Evolutionary conservation across 2,113 vertebrate species (phyloP), one percentile per base, ranked within the genome.

Genomic region (Eidolon helvum): DNA sequence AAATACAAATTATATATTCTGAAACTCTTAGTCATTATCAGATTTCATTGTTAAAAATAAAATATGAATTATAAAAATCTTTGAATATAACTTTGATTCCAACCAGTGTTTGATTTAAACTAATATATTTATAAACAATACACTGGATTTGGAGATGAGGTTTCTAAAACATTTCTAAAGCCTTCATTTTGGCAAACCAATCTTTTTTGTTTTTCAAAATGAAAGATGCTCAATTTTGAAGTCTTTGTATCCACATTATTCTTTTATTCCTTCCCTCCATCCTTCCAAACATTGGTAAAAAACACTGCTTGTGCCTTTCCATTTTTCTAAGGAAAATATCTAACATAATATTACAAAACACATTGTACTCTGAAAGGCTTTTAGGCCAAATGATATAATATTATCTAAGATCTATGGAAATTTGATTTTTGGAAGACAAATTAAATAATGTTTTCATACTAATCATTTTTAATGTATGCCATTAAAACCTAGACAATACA

Each of bases 401-500:
- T 68, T 71, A 91, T 43, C 24, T 95, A 85, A 66, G 14, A 89
- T 91, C 83, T 94, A 72, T 35, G 15, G 75, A 93, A 92, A 95
- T 89, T 89, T 80, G 65, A 91, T 95, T 85, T 94, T 78, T 91
- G 65, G 53, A 87, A 94, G 33, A 35, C 33, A 96, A 97, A 92
- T 96, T 93, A 96, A 91, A 65, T 94, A 90, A 92, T 63, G 21
- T 69, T 88, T 94, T 88, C 50, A 96, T 85, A 65, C 59, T 93
- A 87, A 95, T 77, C 19, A 40, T 57, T 91, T 97, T 85, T 82
- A 91, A 91, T 86, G 15, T 72, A 93, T 53, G 53, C 65, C n/a
- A 95, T 95, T 84, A 96, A 93, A 96, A 84, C 21, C 16, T 45
- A 82, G 50, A 91, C 6, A 63, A 45, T 45, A n/a, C 7, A 96